Evolutionary conservation across 2,797 vertebrate species (phyloP).

Genomic region (Galago senegalensis): DNA sequence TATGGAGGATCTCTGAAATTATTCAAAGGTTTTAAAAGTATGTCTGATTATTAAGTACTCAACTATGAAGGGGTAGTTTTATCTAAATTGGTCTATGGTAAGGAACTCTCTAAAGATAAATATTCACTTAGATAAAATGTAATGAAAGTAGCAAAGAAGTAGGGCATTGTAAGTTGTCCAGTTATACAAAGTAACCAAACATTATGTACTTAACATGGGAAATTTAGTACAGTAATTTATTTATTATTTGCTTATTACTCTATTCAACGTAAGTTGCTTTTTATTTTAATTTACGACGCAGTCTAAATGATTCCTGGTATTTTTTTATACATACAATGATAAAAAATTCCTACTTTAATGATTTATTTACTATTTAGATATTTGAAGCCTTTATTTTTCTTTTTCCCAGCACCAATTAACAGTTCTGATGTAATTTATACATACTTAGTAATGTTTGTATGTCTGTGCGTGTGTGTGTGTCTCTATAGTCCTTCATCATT

Average conservation of each 20-base stretch:
- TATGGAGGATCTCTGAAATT: background rate
- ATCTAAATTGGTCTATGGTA: background rate
- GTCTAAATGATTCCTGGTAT: background rate
- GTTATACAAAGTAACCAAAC: background rate
- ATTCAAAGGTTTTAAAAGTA: background rate
- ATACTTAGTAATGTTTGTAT: constrained; percentile 38
- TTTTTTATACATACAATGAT: background rate
- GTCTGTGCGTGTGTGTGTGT: background rate
- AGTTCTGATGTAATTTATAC: constrained; percentile 14
- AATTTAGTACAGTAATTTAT: background rate
- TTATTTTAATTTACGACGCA: constrained; percentile 23
- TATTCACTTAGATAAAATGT: background rate
- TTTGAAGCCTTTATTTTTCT: constrained; percentile 59
- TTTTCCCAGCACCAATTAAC: constrained; percentile 45
- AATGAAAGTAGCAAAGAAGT: background rate
- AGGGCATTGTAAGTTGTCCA: background rate
- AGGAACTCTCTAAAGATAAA: background rate
- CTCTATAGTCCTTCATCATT: background rate
- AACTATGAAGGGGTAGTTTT: background rate
- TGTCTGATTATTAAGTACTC: constrained; percentile 45
- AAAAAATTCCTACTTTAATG: constrained; percentile 28
- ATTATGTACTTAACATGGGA: background rate
- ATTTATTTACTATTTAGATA: background rate
- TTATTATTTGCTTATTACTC: constrained; percentile 3
- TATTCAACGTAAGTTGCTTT: constrained; percentile 18